phyloP scores from a whole-genome alignment of 2,113 vertebrate species.

The Tretioscincus oriximinensis region DNA sequence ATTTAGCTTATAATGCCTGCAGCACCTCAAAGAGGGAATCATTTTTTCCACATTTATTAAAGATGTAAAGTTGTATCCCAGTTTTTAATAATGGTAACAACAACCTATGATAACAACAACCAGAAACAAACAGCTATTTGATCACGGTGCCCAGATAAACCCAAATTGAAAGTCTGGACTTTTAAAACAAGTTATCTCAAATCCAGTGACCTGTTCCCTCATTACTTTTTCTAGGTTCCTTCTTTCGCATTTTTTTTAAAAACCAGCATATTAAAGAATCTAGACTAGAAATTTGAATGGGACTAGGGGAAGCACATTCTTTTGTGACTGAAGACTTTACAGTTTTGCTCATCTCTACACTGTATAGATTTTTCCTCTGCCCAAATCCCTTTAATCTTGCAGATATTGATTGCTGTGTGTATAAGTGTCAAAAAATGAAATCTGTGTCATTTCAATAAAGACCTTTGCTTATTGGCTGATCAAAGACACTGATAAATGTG shows the following conservation, averaged over 20 bases:
- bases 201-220: neutral
- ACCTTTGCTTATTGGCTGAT: slow-evolving; percentile 56
- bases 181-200: neutral
- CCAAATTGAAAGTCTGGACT: neutral
- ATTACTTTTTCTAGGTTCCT: neutral
- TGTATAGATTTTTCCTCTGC: neutral
- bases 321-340: neutral
- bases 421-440: slow-evolving; percentile 28
- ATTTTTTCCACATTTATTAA: too few relatives aligned
- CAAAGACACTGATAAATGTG: slow-evolving; percentile 58
- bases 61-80: too few relatives aligned
- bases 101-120: too few relatives aligned
- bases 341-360: neutral
- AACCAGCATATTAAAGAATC: neutral
- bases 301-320: too few relatives aligned
- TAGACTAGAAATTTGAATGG: neutral
- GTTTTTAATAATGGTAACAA: too few relatives aligned
- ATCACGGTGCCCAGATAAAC: neutral
- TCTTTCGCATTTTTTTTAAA: too few relatives aligned
- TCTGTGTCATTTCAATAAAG: slow-evolving; percentile 48
- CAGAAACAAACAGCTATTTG: neutral
- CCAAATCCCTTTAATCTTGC: slow-evolving; percentile 4
- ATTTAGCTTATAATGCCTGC: too few relatives aligned
- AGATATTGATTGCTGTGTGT: slow-evolving; percentile 25
- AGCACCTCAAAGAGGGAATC: too few relatives aligned